Percentiles rank a stretch among this genome's conserved stretches.
These are phyloP conservation scores for Drosophila nigromelanica DNA, from an alignment of 1,140 invertebrate species.

Conservation along the genomic window DNA sequence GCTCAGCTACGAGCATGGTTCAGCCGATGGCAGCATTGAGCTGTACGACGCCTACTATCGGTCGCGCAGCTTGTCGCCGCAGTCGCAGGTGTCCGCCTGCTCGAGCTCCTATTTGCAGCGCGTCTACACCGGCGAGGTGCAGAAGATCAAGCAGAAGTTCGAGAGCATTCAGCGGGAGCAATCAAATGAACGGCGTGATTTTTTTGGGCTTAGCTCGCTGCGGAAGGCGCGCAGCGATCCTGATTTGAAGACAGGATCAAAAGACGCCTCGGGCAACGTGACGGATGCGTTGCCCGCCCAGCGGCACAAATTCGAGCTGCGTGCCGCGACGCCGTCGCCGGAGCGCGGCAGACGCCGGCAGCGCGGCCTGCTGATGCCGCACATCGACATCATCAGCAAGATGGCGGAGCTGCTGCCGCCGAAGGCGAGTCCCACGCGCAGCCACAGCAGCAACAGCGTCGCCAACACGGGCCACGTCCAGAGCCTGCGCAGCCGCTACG, in stretches of 20 bases:
- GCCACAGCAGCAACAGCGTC: slow-evolving; percentile 83
- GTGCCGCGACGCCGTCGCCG: slow-evolving; percentile 51
- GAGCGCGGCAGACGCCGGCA: slow-evolving; percentile 84
- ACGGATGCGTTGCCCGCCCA: slow-evolving; percentile 85
- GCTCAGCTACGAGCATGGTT: slow-evolving; percentile 64
- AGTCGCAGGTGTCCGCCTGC: slow-evolving; percentile 85
- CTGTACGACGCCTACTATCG: slow-evolving; percentile 87
- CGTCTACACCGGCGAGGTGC: slow-evolving; percentile 90
- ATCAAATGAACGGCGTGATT: slow-evolving; percentile 69
- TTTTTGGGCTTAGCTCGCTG: slow-evolving; percentile 84
- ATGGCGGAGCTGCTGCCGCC: slow-evolving; percentile 85
- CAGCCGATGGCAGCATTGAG: slow-evolving; percentile 65
- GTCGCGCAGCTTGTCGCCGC: slow-evolving; percentile 88
- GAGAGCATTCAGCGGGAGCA: slow-evolving; percentile 86
- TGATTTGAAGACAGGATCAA: slow-evolving; percentile 86
- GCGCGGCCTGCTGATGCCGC: slow-evolving; percentile 90
- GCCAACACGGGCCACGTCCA: slow-evolving; percentile 86
- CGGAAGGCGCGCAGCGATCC: slow-evolving; percentile 91
- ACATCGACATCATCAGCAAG: slow-evolving; percentile 94
- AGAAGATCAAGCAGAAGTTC: slow-evolving; percentile 89
- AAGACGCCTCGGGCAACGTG: slow-evolving; percentile 85
- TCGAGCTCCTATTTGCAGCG: slow-evolving; percentile 87
- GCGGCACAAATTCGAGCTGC: slow-evolving; percentile 86
- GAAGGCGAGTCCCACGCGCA: slow-evolving; percentile 81
- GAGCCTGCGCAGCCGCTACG: slow-evolving; percentile 89